Conservation (phyloP, 2,113 vertebrate genomes). For the Notiomystis cincta region DNA sequence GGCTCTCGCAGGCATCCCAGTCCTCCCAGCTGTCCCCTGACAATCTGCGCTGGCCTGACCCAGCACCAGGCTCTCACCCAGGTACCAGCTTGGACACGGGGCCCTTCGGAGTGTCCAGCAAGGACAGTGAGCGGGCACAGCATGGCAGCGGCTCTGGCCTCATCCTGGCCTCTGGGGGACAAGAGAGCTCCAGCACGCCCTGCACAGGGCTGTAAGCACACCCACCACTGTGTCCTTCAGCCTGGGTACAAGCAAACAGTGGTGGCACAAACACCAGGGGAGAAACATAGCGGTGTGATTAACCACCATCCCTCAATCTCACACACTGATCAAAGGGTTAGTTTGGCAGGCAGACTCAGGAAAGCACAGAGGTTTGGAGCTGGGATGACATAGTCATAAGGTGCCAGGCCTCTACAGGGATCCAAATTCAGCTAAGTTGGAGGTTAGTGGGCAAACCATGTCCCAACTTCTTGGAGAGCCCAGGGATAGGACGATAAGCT, state of each 20-base stretch:
- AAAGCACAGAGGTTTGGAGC: background rate
- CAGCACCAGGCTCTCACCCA: background rate
- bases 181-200: background rate
- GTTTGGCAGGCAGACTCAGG: background rate
- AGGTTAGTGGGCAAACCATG: background rate
- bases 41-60: background rate
- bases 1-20: conserved; percentile 13
- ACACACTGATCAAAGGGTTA: fast-evolving
- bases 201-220: background rate
- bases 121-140: background rate
- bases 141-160: fast-evolving
- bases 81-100: fast-evolving
- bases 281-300: background rate
- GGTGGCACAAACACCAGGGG: background rate
- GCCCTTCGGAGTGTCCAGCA: background rate
- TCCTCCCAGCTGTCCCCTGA: conserved; percentile 59
- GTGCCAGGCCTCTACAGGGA: background rate
- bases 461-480: background rate
- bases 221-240: fast-evolving
- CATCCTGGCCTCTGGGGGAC: background rate
- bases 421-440: background rate
- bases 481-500: fast-evolving
- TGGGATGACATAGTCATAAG: background rate
- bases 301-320: fast-evolving
- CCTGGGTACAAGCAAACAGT: background rate